Evolutionary conservation across 2,797 vertebrate species (phyloP).

Genomic region (Cichlasoma orientale): DNA sequence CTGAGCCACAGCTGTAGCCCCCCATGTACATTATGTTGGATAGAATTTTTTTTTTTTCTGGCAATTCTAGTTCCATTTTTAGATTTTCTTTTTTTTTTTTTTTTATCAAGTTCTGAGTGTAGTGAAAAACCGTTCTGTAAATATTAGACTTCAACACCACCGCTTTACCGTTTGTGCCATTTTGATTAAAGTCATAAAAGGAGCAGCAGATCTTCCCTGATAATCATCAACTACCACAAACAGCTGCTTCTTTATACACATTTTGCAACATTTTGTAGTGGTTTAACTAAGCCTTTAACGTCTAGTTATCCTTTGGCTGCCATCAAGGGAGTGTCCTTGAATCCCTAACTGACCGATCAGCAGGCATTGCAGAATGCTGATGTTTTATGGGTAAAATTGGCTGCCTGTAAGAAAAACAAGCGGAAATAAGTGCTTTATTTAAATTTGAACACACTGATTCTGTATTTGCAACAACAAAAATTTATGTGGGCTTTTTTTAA

Average conservation of each 20-base stretch:
- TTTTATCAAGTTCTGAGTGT: background rate
- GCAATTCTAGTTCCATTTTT: background rate
- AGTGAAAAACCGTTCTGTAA: background rate
- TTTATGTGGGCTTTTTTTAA: too few species aligned
- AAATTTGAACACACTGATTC: background rate
- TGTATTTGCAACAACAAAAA: background rate
- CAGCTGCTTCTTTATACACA: background rate
- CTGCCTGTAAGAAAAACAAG: background rate
- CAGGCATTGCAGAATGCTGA: rapidly evolving
- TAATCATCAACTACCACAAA: background rate
- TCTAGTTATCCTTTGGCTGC: background rate
- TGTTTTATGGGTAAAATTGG: background rate
- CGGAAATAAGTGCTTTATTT: background rate
- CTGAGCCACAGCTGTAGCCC: too few species aligned
- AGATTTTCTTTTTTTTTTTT: too few species aligned
- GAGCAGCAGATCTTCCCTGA: too few species aligned
- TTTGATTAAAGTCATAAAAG: background rate
- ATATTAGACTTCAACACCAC: background rate
- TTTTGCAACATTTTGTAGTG: too few species aligned
- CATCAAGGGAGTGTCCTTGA: background rate
- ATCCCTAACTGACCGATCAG: background rate
- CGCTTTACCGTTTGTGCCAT: background rate
- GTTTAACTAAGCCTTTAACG: background rate
- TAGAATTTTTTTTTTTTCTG: background rate
- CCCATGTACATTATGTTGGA: background rate